Conservation (phyloP, 2,113 vertebrate genomes). For the Epinephelus moara region DNA sequence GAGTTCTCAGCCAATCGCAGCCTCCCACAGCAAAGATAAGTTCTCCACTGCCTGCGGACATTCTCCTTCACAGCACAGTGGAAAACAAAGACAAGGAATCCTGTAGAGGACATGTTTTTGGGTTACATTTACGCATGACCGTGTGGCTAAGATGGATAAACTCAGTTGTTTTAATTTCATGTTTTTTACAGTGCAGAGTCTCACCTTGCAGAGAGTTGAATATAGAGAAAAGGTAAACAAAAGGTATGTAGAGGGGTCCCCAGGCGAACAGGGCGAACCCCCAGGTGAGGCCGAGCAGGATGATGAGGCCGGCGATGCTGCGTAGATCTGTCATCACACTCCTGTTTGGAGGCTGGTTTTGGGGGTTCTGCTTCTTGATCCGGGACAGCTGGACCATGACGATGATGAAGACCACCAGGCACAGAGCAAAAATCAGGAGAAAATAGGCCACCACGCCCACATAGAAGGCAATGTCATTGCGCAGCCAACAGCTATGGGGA, state of each 20-base stretch:
- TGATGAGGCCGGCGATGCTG: conserved; percentile 90
- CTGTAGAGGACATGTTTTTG: conserved; percentile 74
- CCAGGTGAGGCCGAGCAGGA: conserved; percentile 97
- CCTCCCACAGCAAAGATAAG: conserved; percentile 93
- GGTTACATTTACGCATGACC: background rate
- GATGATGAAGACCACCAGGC: conserved; percentile 93
- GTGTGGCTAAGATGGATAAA: background rate
- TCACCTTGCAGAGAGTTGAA: conserved; percentile 96
- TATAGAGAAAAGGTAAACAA: conserved; percentile 95
- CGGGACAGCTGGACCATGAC: conserved; percentile 94
- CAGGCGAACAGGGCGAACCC: conserved; percentile 95
- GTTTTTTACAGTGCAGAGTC: background rate
- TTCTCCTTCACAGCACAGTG: conserved; percentile 95
- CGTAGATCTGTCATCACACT: conserved; percentile 88
- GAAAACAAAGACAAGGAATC: conserved; percentile 96
- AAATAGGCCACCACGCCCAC: conserved; percentile 95
- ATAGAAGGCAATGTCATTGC: conserved; percentile 89
- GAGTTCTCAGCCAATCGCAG: conserved; percentile 93
- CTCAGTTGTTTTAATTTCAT: background rate
- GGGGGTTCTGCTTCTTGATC: conserved; percentile 95
- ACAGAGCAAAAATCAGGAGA: conserved; percentile 89
- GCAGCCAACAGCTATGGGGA: conserved; percentile 93
- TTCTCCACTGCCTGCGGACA: conserved; percentile 94
- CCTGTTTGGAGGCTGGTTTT: conserved; percentile 89
- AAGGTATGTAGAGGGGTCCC: conserved; percentile 89